Percentiles rank a stretch among this genome's conserved stretches.
These are phyloP conservation scores for Neotoxoptera formosana DNA, from an alignment of 1,140 invertebrate species.

Conservation along the genomic window DNA sequence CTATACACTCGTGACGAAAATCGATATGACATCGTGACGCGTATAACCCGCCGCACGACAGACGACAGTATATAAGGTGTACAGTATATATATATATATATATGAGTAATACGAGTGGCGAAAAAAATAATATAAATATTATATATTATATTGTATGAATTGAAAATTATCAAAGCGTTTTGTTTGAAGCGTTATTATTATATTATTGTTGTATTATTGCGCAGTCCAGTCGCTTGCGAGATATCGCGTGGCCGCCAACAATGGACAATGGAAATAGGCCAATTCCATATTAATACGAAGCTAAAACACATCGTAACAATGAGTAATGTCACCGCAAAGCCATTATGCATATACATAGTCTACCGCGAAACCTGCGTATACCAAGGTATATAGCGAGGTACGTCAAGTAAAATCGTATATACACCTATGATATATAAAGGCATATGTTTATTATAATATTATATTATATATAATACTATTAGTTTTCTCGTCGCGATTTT, in stretches of 20 bases:
- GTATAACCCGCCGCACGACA: not conserved
- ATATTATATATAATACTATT: not conserved
- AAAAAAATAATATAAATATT: constrained; percentile 1
- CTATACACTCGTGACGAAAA: not conserved
- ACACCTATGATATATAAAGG: not conserved
- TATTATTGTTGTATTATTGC: not conserved
- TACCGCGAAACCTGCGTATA: not conserved
- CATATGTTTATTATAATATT: not conserved
- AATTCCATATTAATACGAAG: constrained; percentile 31
- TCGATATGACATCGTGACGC: not conserved
- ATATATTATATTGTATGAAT: not conserved
- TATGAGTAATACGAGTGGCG: not conserved
- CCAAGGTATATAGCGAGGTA: too few relatives aligned
- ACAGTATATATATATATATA: not conserved
- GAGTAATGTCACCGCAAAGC: constrained; percentile 20
- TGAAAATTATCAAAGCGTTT: not conserved
- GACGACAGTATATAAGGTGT: not conserved
- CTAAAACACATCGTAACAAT: constrained; percentile 44
- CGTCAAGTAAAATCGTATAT: not conserved
- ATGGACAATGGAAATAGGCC: constrained; percentile 51
- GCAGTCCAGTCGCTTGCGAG: not conserved
- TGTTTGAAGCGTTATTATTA: not conserved
- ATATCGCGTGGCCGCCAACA: constrained; percentile 37
- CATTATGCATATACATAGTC: not conserved
- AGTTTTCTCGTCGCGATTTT: not conserved